Base-by-base conservation (phyloP, 2,113 vertebrate species). In the Hydrochoerus hydrochaeris region DNA sequence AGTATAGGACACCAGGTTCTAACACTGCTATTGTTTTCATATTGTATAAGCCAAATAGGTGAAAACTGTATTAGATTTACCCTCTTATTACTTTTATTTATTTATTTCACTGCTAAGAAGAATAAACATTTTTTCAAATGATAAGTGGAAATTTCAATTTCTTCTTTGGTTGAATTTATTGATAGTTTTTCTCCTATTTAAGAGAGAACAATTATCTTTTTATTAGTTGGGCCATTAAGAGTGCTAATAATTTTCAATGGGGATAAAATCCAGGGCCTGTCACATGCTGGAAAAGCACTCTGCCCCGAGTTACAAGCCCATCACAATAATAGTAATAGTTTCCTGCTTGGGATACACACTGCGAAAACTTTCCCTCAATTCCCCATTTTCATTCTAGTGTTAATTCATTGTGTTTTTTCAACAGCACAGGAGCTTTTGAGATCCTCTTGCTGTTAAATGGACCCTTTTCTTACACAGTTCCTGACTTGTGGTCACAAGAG, bases 71-170 rank as follows among this genome's bases (percentile, higher is more conserved):
- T 20, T 14, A 26, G 20, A 82, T 57, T 92, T 92, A 69, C 46
- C 54, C 85, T 91, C 65, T 77, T 7, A 57, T 62, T 30, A 30
- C 12, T 71, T 88, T 71, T 69, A 71, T 69, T 87, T 69, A 24
- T 46, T 67, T 84, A 62, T 78, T 85, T 75, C 73, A 62, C 75
- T 89, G 78, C 65, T 83, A 83, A 28, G 35, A 83, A 95, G 41
- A 95, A 83, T n/a, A 75, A 86, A n/a, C 44, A 30, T 78, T 52
- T 94, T 95, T 73, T 49, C 52, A 87, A 82, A 58, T 41, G 9
- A 57, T 81, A 93, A 9, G 41, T 41, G 41, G 26, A 75, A 35
- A 96, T 95, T 90, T 82, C 57, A 77, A 78, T 77, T 77, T 46
- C 49, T 87, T 87, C 44, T 63, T 88, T 80, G 83, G 46, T 57